A percentile compares a stretch with the other conserved stretches of the same genome.
phyloP scores from a whole-genome alignment of 2,888 invertebrate genomes.

The Drosophila phalerata region DNA sequence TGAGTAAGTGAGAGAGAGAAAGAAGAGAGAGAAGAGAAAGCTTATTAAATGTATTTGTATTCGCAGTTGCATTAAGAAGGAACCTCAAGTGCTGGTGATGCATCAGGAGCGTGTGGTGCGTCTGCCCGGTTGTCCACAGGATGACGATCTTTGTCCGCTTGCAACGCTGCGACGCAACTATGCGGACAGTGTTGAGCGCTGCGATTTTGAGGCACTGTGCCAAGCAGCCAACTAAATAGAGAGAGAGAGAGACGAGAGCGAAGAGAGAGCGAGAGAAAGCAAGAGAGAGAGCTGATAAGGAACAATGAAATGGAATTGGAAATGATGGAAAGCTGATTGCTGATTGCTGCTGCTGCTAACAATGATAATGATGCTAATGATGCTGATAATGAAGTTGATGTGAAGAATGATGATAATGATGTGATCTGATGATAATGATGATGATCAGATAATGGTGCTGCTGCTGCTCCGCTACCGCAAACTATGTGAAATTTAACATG shows the following conservation, averaged over 20 bases:
- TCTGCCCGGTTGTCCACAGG: slow-evolving; percentile 89
- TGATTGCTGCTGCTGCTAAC: slow-evolving; percentile 9
- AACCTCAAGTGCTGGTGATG: slow-evolving; percentile 87
- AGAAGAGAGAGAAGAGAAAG: background rate
- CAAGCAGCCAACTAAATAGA: slow-evolving; percentile 43
- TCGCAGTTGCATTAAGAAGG: slow-evolving; percentile 73
- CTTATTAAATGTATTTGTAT: background rate
- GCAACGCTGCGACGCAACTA: slow-evolving; percentile 87
- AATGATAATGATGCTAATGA: background rate
- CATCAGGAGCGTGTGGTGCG: slow-evolving; percentile 91
- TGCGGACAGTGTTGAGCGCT: slow-evolving; percentile 88
- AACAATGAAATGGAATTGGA: slow-evolving; percentile 19
- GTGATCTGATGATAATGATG: background rate
- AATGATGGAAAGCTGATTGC: background rate
- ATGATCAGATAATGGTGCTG: slow-evolving; percentile 7
- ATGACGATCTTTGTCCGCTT: slow-evolving; percentile 89
- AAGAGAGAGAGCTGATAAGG: slow-evolving; percentile 5
- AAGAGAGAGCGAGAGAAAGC: background rate
- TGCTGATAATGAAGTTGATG: background rate
- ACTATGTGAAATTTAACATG: slow-evolving; percentile 64
- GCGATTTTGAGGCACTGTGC: slow-evolving; percentile 90
- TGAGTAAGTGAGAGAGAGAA: slow-evolving; percentile 86
- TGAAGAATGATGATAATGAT: background rate
- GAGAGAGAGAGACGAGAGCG: background rate
- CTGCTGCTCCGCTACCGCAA: slow-evolving; percentile 43